These are phyloP conservation scores for Cercopithecus neglectus DNA, from an alignment of 2,797 vertebrate species.

Conservation along the genomic window DNA sequence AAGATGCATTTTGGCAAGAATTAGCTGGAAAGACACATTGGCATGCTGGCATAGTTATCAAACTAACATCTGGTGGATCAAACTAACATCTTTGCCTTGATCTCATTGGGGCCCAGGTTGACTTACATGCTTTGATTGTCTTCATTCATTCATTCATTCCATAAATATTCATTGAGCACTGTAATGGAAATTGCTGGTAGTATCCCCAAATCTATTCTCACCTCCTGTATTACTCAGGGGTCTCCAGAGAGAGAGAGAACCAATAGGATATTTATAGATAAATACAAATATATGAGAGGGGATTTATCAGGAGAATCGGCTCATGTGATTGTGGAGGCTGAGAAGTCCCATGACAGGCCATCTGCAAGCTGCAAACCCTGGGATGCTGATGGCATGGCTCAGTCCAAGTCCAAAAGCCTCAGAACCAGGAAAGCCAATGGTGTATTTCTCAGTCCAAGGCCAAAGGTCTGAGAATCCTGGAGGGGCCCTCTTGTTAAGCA, in stretches of 20 bases:
- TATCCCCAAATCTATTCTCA: neutral
- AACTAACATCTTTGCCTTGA: slow-evolving; percentile 37
- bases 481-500: neutral
- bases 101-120: neutral
- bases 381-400: neutral
- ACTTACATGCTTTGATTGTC: slow-evolving; percentile 23
- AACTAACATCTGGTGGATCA: neutral
- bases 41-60: neutral
- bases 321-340: neutral
- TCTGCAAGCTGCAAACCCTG: neutral
- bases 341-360: neutral
- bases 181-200: neutral
- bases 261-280: neutral
- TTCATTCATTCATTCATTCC: slow-evolving; percentile 46
- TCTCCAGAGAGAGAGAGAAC: neutral
- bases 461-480: neutral
- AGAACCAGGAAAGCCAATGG: neutral
- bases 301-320: neutral
- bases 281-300: neutral
- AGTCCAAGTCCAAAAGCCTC: neutral
- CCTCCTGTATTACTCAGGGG: neutral
- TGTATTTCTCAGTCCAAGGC: neutral
- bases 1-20: slow-evolving; percentile 56
- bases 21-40: slow-evolving; percentile 52
- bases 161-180: neutral